These are phyloP conservation scores for Sinohyriopsis cumingii DNA, from an alignment of 2,888 invertebrate species.

Conservation along the genomic window DNA sequence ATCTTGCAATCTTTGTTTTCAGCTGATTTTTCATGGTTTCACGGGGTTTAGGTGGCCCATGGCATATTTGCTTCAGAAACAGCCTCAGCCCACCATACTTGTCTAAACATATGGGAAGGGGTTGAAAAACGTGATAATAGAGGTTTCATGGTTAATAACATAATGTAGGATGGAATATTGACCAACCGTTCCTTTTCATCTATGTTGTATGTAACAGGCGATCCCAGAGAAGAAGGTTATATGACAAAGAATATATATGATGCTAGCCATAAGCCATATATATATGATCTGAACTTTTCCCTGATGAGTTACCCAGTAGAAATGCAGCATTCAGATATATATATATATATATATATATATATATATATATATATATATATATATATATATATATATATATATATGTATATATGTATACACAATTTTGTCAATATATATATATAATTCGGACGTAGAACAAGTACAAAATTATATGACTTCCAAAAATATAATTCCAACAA, in stretches of 20 bases:
- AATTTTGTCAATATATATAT: too few species aligned
- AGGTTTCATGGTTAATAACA: constrained; percentile 12
- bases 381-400: too few species aligned
- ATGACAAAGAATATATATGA: constrained; percentile 10
- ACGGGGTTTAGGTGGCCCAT: constrained; percentile 17
- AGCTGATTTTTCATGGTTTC: too few species aligned
- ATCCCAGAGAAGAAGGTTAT: neutral
- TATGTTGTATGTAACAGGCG: constrained; percentile 1
- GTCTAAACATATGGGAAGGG: constrained; percentile 11
- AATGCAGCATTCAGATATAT: too few species aligned
- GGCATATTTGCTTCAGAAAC: constrained; percentile 17
- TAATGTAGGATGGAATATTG: constrained; percentile 19
- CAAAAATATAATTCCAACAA: too few species aligned
- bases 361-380: too few species aligned
- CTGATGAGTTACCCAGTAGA: too few species aligned
- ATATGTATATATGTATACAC: too few species aligned
- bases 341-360: too few species aligned
- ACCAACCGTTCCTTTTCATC: constrained; percentile 12
- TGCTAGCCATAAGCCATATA: neutral
- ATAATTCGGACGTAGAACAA: too few species aligned
- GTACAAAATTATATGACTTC: too few species aligned
- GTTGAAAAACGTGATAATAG: constrained; percentile 13
- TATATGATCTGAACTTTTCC: constrained; percentile 3
- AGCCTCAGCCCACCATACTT: constrained; percentile 8
- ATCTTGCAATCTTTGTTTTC: too few species aligned